Evolutionary conservation across 1,140 invertebrate species (phyloP).

Genomic region (Trichonephila clavipes): DNA sequence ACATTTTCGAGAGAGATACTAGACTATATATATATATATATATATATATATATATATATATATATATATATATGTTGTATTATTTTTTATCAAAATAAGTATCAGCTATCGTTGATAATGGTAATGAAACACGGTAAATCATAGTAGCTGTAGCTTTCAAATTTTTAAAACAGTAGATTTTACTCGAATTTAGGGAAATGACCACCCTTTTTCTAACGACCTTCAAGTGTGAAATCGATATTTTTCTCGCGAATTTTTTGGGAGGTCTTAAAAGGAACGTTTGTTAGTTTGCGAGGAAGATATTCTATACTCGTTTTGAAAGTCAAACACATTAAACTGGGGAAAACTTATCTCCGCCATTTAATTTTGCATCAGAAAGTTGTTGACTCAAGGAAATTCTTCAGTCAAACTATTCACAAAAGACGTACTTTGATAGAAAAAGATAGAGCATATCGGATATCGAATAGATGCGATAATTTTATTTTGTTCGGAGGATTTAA

Average conservation of each 20-base stretch:
- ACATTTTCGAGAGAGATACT: too few relatives aligned
- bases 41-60: too few relatives aligned
- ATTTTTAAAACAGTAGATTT: not conserved
- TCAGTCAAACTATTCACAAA: not conserved
- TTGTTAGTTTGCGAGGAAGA: not conserved
- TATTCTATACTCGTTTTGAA: conserved; percentile 30
- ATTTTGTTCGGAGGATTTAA: not conserved
- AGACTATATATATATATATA: too few relatives aligned
- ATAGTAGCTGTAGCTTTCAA: too few relatives aligned
- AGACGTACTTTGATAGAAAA: not conserved
- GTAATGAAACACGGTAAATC: not conserved
- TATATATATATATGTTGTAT: not conserved
- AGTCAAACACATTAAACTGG: conserved; percentile 23
- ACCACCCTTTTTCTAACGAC: not conserved
- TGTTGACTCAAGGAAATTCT: not conserved
- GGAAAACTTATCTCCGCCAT: conserved; percentile 4
- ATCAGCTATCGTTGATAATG: not conserved
- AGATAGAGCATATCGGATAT: not conserved
- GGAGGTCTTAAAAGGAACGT: not conserved
- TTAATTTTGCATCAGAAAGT: conserved; percentile 33
- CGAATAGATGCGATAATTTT: not conserved
- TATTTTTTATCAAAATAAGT: not conserved
- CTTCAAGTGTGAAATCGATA: conserved; percentile 6
- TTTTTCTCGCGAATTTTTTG: conserved; percentile 7
- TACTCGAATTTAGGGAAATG: not conserved